A percentile compares a stretch with the other conserved stretches of the same genome.
Evolutionary conservation across 92 coral and sea anemone species (phyloP).

Genomic region (Anthopleura xanthogrammica): DNA sequence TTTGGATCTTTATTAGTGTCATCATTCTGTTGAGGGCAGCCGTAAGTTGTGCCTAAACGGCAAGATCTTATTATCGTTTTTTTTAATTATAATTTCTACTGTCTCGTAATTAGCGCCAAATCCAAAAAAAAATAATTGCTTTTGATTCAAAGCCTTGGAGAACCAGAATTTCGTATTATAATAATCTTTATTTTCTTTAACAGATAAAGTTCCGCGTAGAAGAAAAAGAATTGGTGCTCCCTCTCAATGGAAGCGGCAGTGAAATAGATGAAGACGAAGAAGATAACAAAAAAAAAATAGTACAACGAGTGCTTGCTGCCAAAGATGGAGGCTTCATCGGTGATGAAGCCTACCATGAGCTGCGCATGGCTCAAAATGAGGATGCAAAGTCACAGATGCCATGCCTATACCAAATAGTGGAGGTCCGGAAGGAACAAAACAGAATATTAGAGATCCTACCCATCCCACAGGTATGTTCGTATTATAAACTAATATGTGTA

Average conservation of each 20-base stretch:
- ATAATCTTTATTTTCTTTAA: background rate
- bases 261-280: background rate
- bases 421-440: constrained; percentile 14
- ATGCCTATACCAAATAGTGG: background rate
- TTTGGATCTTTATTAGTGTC: background rate
- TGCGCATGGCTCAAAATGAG: constrained; percentile 25
- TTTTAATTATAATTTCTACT: too few species aligned
- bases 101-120: too few species aligned
- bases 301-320: background rate
- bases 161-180: too few species aligned
- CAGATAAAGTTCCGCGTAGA: constrained; percentile 16
- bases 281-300: background rate
- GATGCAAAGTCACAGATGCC: constrained; percentile 9
- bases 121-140: too few species aligned
- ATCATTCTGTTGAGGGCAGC: background rate
- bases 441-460: background rate
- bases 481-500: too few species aligned
- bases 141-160: too few species aligned
- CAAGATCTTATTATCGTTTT: too few species aligned
- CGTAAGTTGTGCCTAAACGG: too few species aligned
- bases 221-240: constrained; percentile 17
- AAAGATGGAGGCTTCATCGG: constrained; percentile 11
- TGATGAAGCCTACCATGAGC: constrained; percentile 18
- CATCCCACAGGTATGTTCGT: constrained; percentile 20
- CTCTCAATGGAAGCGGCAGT: background rate